Percentiles rank a stretch among this genome's conserved stretches.
Conservation (phyloP, 64 coral and sea anemone species). For the Montipora efflorescens region DNA sequence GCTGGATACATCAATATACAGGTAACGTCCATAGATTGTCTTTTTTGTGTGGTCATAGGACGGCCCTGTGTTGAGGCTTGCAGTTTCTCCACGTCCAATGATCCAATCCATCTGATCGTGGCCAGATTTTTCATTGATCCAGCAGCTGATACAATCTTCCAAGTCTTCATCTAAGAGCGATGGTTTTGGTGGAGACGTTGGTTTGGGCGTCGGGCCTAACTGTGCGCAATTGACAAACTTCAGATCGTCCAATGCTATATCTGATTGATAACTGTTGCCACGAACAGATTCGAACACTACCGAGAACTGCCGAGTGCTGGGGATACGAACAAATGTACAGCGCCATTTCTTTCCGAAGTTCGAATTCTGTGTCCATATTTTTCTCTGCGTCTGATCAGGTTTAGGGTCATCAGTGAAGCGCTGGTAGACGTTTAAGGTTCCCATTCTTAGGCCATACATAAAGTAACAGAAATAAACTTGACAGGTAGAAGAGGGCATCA, state of each 20-base stretch:
- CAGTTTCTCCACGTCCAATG: slow-evolving; percentile 85
- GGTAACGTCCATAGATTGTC: slow-evolving; percentile 81
- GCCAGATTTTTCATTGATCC: slow-evolving; percentile 72
- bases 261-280: slow-evolving; percentile 74
- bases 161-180: slow-evolving; percentile 75
- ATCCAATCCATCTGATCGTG: slow-evolving; percentile 91
- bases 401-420: slow-evolving; percentile 62
- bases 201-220: slow-evolving; percentile 62
- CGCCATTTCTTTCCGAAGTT: slow-evolving; percentile 74
- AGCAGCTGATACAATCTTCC: slow-evolving; percentile 80
- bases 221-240: slow-evolving; percentile 71
- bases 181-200: slow-evolving; percentile 63
- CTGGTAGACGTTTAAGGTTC: slow-evolving; percentile 75
- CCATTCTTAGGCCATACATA: slow-evolving; percentile 82
- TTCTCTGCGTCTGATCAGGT: slow-evolving; percentile 77
- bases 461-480: slow-evolving; percentile 85
- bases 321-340: slow-evolving; percentile 18
- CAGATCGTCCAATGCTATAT: slow-evolving; percentile 87
- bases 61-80: slow-evolving; percentile 77
- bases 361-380: slow-evolving; percentile 38
- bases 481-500: slow-evolving; percentile 73
- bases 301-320: slow-evolving; percentile 58
- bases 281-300: slow-evolving; percentile 86
- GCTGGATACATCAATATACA: slow-evolving; percentile 77
- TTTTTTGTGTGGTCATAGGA: slow-evolving; percentile 91